Percentiles rank a stretch among this genome's conserved stretches.
Conservation (phyloP, 2,888 invertebrate genomes). For the Julus scandinavius region DNA sequence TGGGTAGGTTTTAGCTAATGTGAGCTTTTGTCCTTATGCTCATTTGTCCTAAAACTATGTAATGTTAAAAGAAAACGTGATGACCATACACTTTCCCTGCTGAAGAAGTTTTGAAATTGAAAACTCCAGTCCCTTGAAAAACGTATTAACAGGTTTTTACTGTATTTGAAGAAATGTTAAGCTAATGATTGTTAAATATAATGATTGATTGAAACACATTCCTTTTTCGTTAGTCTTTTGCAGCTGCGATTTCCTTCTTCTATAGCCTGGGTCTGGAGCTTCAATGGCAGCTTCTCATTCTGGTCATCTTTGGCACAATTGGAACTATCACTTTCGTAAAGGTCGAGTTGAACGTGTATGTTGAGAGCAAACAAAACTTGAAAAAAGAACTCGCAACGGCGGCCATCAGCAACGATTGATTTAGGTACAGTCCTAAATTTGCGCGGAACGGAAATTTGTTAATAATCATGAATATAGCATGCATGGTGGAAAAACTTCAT, state of each 20-base stretch:
- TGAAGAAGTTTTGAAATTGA: too few relatives aligned
- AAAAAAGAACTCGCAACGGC: neutral
- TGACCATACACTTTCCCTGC: too few relatives aligned
- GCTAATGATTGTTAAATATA: too few relatives aligned
- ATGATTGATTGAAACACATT: too few relatives aligned
- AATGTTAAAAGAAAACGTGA: too few relatives aligned
- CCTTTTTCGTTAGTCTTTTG: slow-evolving; percentile 56
- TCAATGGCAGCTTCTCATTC: slow-evolving; percentile 57
- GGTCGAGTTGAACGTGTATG: slow-evolving; percentile 55
- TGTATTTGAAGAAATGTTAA: too few relatives aligned
- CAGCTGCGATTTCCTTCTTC: slow-evolving; percentile 55
- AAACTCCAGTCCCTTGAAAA: too few relatives aligned
- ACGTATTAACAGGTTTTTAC: too few relatives aligned
- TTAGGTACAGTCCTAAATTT: neutral
- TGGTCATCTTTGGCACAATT: slow-evolving; percentile 55
- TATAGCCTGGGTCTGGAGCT: slow-evolving; percentile 54
- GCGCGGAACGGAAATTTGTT: neutral
- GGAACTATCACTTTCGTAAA: slow-evolving; percentile 55
- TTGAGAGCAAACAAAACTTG: neutral
- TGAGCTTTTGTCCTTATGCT: too few relatives aligned
- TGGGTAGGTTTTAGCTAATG: too few relatives aligned
- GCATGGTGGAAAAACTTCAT: neutral
- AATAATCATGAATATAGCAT: neutral
- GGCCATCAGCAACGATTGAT: neutral
- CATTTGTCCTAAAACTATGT: too few relatives aligned